Evolutionary conservation across 2,888 invertebrate genomes (phyloP), one percentile per base, ranked within the genome.

Genomic region (Ptychoptera albimana): DNA sequence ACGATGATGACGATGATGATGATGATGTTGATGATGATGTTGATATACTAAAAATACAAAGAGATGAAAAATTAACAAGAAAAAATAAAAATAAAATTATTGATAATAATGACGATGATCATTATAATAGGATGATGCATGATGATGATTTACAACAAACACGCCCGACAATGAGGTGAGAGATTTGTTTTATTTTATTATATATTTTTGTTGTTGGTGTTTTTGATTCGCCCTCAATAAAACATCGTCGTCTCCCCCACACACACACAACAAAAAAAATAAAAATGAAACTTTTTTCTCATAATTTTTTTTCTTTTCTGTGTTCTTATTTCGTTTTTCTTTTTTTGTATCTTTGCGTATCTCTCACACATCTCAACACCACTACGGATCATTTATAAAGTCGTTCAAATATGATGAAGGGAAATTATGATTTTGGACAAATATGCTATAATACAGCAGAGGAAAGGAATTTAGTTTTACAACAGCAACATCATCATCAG

Each of bases 401-500:
- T 41, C 31, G 37, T 14, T 10, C 31, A 23, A n/a, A n/a, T n/a
- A 29, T 15, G 29, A 43, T 37, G 32, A 43, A 43, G 30, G 30
- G 30, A 29, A 43, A 43, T 37, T 43, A 43, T 43, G 43, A 37
- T 43, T 37, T 37, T 43, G 23, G 16, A 30, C 37, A 39, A 23
- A 29, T 39, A 10, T n/a, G 23, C 23, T 32, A 32, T 32, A 44
- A 44, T 44, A 31, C 38, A 23, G 29, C 32, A 31, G 40, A 23
- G 38, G 39, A 39, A 29, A 35, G 38, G 13, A 38, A 42, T 39
- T 34, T 34, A 34, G 34, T 44, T 39, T 34, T 13, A 34, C 14
- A 29, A 39, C 42, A 42, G 52, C 61, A 61, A 47, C 59, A 60
- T 52, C 58, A 60, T 45, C 57, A 56, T 43, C 60, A 56, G 52